A percentile compares a stretch with the other conserved stretches of the same genome.
These are phyloP conservation scores for Leucophenga maculata DNA, from an alignment of 2,888 invertebrate genomes.

Conservation along the genomic window DNA sequence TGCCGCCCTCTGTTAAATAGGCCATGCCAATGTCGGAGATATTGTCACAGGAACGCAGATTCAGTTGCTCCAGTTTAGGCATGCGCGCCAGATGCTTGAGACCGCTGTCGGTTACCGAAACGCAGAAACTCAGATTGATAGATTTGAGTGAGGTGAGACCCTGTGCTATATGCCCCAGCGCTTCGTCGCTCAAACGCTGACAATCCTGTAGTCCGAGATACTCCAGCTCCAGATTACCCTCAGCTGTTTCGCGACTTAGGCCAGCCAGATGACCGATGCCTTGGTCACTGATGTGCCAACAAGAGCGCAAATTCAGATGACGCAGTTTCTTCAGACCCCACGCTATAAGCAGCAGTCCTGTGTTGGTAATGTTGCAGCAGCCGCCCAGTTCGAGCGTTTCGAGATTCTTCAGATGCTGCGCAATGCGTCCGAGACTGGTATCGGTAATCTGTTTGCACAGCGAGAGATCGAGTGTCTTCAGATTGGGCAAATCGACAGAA, in stretches of 20 bases:
- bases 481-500: constrained; percentile 81
- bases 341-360: constrained; percentile 87
- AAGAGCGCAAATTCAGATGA: constrained; percentile 89
- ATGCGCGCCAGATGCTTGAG: constrained; percentile 90
- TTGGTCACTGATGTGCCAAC: constrained; percentile 92
- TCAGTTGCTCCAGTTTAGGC: constrained; percentile 87
- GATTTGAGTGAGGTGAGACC: constrained; percentile 87
- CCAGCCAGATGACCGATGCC: constrained; percentile 91
- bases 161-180: constrained; percentile 86
- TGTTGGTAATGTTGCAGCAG: constrained; percentile 92
- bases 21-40: constrained; percentile 94
- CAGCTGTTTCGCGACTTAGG: constrained; percentile 77
- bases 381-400: constrained; percentile 92
- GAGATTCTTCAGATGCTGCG: constrained; percentile 87
- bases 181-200: constrained; percentile 93
- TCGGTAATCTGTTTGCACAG: constrained; percentile 97
- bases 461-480: constrained; percentile 88
- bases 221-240: constrained; percentile 85
- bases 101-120: constrained; percentile 94
- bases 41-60: constrained; percentile 93
- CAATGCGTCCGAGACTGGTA: constrained; percentile 87
- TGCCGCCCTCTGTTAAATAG: constrained; percentile 91
- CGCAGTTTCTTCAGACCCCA: constrained; percentile 90
- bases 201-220: constrained; percentile 94
- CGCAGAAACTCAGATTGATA: constrained; percentile 94